Base-by-base conservation (phyloP, 1,140 invertebrate genomes). In the Ectropis grisescens region DNA sequence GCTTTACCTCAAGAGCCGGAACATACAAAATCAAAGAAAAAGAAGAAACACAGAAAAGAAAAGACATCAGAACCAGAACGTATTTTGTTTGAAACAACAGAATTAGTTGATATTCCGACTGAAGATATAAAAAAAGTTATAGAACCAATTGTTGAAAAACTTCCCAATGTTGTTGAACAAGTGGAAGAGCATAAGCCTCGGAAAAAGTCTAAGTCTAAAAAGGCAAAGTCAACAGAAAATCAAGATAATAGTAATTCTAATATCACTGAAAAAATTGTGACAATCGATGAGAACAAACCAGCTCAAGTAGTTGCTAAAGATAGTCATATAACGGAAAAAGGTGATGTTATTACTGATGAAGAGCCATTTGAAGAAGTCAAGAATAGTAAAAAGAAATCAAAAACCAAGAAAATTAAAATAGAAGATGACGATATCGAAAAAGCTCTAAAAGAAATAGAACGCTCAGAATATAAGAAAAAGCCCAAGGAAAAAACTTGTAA, bases 391-490 rank as follows among this genome's bases (percentile, higher is more conserved):
- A 87, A 84, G 50, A 85, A 78, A 40, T 25, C 38, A 12, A 79
- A 58, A 55, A 34, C 40, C 26, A 69, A 62, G 44, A 67, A 64
- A 75, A 52, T 33, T 11, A 57, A 76, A 35, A 41, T 45, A 19
- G 39, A 62, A 2, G 84, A 84, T 31, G 84, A 88, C 53, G 86
- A 89, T 49, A 85, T 88, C 45, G 87, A 89, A 48, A 85, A 84
- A 57, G 86, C 52, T 22, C 29, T 58, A 14, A 59, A 55, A 33
- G 52, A 57, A 16, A 58, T 60, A 27, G 57, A 58, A 43, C 22
- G 37, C 16, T 14, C 37, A 12, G 45, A 51, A 29, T 13, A 33
- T 19, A 62, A 58, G 33, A 60, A 53, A 34, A 65, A 62, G 40
- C 19, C 39, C 9, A 50, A 50, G 22, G 52, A 49, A 23, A 54